Evolutionary conservation across 2,888 invertebrate genomes (phyloP), one percentile per base, ranked within the genome.

Genomic region (Salticus scenicus): DNA sequence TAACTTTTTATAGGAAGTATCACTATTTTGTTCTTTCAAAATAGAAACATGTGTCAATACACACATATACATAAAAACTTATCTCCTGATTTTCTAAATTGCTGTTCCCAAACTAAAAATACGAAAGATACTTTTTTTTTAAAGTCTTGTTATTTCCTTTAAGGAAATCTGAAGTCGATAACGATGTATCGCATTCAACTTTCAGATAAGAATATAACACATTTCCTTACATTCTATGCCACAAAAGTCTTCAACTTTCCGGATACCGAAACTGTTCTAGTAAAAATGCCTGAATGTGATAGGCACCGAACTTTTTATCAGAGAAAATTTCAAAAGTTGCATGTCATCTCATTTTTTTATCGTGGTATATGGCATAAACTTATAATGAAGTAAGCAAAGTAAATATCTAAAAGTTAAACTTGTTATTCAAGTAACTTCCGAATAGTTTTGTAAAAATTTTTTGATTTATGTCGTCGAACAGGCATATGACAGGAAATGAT

Each of bases 161-260:
- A 57, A 57, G 24, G 24, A 57, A 57, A 24, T 57, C 57, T 24
- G 57, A 57, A 57, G 57, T 57, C 57, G 57, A 57, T 57, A 57
- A 57, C 57, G 57, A 57, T 24, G 57, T 57, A 57, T 57, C 57
- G 57, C 12, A 57, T 57, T 57, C 24, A 57, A 17, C 5, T 24
- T 24, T 12, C 2, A 2, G 10, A 17, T 47, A 47, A 47, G 47
- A 17, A 47, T 47, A 47, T 57, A 57, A 57, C 57, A 57, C 57
- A 57, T 57, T 57, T 57, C 57, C 57, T 24, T 24, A n/a, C n/a
- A 5, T 57, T 57, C 24, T 57, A 7, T 37, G 7, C 24, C 2
- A 24, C 20, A 24, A 24, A 57, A 57, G 20, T 57, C 57, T 57
- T 57, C 57, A 20, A 57, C 57, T 57, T 57, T 57, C 57, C 24